phyloP scores from a whole-genome alignment of 2,888 invertebrate species.

The Epinotia brunnichana region DNA sequence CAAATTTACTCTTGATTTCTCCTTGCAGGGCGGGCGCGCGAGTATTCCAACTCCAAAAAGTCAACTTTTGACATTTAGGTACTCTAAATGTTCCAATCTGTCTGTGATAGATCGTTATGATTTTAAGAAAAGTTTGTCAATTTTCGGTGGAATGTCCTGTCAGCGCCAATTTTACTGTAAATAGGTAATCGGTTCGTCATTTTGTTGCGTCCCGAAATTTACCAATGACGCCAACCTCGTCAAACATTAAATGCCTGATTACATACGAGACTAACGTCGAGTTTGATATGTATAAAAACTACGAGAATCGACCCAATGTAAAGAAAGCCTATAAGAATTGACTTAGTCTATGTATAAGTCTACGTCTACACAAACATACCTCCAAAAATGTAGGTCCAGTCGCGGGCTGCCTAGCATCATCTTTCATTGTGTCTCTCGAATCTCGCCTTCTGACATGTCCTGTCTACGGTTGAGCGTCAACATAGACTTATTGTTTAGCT shows the following conservation, averaged over 20 bases:
- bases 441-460: constrained; percentile 1
- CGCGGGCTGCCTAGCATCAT: not conserved
- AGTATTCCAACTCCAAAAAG: not conserved
- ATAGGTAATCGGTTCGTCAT: too few species aligned
- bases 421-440: constrained; percentile 1
- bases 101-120: not conserved
- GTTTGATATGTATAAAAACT: too few species aligned
- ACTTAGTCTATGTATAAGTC: too few species aligned
- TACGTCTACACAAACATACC: too few species aligned
- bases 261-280: too few species aligned
- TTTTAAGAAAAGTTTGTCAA: not conserved
- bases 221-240: too few species aligned
- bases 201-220: too few species aligned
- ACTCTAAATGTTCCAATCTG: not conserved
- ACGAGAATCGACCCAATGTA: too few species aligned
- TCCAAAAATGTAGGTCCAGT: not conserved
- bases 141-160: not conserved
- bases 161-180: not conserved
- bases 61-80: not conserved
- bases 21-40: not conserved
- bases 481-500: not conserved
- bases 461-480: not conserved
- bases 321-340: too few species aligned
- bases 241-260: too few species aligned
- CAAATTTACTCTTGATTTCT: constrained; percentile 50